Evolutionary conservation across 2,888 invertebrate species (phyloP), one percentile per base, ranked within the genome.

Genomic region (Dryomyza anilis): DNA sequence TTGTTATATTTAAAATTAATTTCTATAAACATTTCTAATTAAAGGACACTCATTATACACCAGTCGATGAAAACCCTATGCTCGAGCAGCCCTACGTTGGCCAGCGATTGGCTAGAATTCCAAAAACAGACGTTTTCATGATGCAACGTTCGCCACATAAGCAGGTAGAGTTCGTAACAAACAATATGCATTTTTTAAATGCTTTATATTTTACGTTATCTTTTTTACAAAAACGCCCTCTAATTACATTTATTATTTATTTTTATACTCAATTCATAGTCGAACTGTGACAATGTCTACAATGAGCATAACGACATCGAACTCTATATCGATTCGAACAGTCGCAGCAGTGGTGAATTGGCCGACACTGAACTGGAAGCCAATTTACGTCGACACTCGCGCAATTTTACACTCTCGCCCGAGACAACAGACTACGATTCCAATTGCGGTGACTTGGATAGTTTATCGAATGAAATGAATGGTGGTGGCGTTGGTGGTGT

Each of bases 381-480:
- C 25, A 81, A 82, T 74, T 68, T 81, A 43, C 77, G 81, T 0
- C 76, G 80, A 50, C 90, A 90, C 78, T 91, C 91, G 73, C 88
- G 92, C 53, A 94, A 95, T 81, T 95, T 95, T 81, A 94, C 95
- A 4, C 86, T 95, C 50, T 95, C 95, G 39, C 95, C 96, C 1
- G 96, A 96, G 85, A 93, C 94, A 67, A 96, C 96, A 60, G 95
- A 96, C 82, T 95, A 94, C 81, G 96, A 94, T 84, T 94, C 93
- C 69, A 92, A 93, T 81, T 90, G 90, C 77, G 89, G 89, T n/a
- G 94, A 94, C 80, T 86, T 93, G 75, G 94, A 94, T 81, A 95
- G 93, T 78, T 71, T 83, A 43, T 83, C 83, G 45, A 83, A 82
- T 70, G 83, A 83, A 65, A 80, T 83, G 3, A 83, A 83, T 71